Percentiles rank a stretch among this genome's conserved stretches.
Conservation (phyloP, 2,797 vertebrate species). For the Chaunax sp. region DNA sequence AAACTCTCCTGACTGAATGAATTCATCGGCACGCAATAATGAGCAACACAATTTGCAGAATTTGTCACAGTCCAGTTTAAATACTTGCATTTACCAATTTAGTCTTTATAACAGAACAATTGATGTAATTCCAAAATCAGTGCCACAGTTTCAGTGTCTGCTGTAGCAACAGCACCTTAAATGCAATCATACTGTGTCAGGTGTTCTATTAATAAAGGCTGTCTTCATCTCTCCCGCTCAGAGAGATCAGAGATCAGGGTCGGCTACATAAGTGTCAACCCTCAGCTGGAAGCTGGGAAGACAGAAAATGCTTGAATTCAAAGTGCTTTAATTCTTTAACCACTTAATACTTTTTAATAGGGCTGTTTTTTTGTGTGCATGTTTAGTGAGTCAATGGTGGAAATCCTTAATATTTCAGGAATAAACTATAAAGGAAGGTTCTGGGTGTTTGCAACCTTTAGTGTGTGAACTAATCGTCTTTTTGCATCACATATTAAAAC, state of each 20-base stretch:
- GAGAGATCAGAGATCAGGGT: slow-evolving; percentile 27
- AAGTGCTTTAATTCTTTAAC: not conserved
- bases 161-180: not conserved
- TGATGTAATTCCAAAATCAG: too few relatives aligned
- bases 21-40: too few relatives aligned
- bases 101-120: slow-evolving; percentile 4
- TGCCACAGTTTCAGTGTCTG: not conserved
- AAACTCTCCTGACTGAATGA: too few relatives aligned
- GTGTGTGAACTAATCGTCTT: not conserved
- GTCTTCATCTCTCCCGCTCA: not conserved
- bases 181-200: not conserved
- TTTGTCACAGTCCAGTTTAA: too few relatives aligned
- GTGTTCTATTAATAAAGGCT: not conserved
- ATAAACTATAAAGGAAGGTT: not conserved
- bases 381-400: not conserved
- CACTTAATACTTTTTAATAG: not conserved
- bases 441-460: not conserved
- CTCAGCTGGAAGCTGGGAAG: not conserved
- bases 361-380: not conserved
- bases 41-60: too few relatives aligned
- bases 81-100: too few relatives aligned
- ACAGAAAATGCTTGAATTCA: not conserved
- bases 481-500: not conserved
- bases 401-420: not conserved
- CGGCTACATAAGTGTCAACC: not conserved